Evolutionary conservation across 2,113 vertebrate genomes (phyloP).

Genomic region (Corythoichthys haematopterus): DNA sequence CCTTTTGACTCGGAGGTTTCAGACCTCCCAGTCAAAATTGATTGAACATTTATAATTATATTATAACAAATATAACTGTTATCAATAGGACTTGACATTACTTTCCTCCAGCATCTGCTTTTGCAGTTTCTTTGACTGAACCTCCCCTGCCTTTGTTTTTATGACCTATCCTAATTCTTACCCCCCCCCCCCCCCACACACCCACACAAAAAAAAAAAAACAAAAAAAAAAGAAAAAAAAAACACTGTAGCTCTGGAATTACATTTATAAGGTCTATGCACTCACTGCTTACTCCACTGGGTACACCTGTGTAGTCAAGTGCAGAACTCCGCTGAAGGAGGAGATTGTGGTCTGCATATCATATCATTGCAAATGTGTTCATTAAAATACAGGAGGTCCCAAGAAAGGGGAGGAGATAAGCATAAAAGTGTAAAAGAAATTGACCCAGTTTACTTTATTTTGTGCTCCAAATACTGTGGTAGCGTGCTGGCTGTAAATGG

Average conservation of each 20-base stretch:
- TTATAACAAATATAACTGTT: background rate
- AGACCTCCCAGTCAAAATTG: no score
- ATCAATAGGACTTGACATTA: constrained; percentile 40
- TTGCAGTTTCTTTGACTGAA: constrained; percentile 30
- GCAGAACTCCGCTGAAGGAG: background rate
- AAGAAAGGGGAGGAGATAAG: background rate
- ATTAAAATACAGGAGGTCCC: background rate
- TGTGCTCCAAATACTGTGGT: no score
- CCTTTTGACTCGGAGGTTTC: no score
- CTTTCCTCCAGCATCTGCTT: constrained; percentile 47
- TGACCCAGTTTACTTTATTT: background rate
- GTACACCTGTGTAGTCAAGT: background rate
- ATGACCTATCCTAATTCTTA: background rate
- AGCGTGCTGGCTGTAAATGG: no score
- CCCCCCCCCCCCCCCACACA: background rate
- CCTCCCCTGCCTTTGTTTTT: constrained; percentile 3
- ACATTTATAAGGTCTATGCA: background rate
- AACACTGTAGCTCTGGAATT: background rate
- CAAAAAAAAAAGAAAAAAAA: no score
- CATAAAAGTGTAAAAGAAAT: background rate
- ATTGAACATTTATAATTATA: background rate
- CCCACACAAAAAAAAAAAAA: no score
- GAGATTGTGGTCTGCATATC: background rate
- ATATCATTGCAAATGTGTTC: background rate
- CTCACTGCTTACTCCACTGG: background rate